These are phyloP conservation scores for Drosophila ironensis DNA, from an alignment of 1,140 invertebrate genomes.

Conservation along the genomic window DNA sequence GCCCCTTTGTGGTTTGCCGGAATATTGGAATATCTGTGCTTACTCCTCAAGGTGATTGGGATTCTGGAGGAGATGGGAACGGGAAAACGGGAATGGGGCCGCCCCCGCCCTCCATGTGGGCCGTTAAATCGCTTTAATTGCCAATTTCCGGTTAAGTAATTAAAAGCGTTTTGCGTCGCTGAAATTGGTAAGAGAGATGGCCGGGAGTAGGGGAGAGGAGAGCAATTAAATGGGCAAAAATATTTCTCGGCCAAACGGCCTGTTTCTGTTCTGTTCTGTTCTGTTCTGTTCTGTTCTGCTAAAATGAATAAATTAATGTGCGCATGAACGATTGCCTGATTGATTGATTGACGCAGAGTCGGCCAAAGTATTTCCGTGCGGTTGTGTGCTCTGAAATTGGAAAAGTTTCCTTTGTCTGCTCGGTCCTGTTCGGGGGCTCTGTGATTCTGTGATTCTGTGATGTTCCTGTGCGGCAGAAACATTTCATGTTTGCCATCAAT, in stretches of 20 bases:
- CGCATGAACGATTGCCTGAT: constrained; percentile 65
- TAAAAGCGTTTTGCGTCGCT: constrained; percentile 70
- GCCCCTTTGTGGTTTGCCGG: too few species aligned
- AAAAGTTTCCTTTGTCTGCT: constrained; percentile 32
- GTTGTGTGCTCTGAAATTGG: constrained; percentile 13
- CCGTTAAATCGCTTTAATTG: constrained; percentile 80
- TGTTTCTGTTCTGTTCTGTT: too few species aligned
- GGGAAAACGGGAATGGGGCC: constrained; percentile 31
- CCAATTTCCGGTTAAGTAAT: constrained; percentile 80
- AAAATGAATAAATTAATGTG: constrained; percentile 74
- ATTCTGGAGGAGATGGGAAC: not conserved
- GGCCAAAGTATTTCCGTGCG: constrained; percentile 9
- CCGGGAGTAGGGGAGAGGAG: too few species aligned
- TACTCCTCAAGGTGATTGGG: too few species aligned
- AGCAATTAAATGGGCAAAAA: constrained; percentile 69
- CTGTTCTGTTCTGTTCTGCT: constrained; percentile 35
- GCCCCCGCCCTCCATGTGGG: constrained; percentile 42
- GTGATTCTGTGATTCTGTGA: not conserved
- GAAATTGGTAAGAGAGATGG: constrained; percentile 51
- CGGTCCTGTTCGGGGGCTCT: not conserved
- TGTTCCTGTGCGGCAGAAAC: constrained; percentile 6
- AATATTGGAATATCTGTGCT: too few species aligned
- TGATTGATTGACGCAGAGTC: constrained; percentile 56
- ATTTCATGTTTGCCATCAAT: constrained; percentile 42
- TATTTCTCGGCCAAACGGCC: constrained; percentile 59